These are phyloP conservation scores for Meriones unguiculatus DNA, from an alignment of 2,113 vertebrate species.

Conservation along the genomic window DNA sequence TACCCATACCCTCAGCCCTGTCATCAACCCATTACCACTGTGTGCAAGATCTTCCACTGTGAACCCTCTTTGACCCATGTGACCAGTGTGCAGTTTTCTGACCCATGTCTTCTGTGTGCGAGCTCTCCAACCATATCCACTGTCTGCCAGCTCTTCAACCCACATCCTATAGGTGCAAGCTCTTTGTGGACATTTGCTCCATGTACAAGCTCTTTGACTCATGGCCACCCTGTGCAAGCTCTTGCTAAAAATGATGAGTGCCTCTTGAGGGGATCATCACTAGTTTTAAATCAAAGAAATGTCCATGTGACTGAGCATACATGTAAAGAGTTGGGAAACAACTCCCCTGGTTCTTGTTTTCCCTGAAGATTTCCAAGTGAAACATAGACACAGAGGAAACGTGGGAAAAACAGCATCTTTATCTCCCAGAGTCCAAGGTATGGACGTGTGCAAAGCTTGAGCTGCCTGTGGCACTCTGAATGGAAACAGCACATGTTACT, in stretches of 20 bases:
- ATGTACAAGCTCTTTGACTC: too few species aligned
- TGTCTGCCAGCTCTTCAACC: too few species aligned
- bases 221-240: neutral
- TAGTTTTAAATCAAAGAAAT: neutral
- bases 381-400: fast-evolving
- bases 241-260: neutral
- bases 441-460: neutral
- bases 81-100: neutral
- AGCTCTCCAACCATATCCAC: neutral
- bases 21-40: neutral
- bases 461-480: neutral
- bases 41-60: neutral
- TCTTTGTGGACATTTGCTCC: too few species aligned
- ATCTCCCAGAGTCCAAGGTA: too few species aligned
- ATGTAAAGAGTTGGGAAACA: fast-evolving
- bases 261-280: neutral
- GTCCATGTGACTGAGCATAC: too few species aligned
- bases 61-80: neutral
- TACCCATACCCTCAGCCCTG: fast-evolving
- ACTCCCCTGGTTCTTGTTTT: too few species aligned
- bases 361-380: neutral
- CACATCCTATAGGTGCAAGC: too few species aligned
- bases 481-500: neutral
- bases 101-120: neutral
- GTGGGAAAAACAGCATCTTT: fast-evolving